These are phyloP conservation scores for Lophotriccus pileatus DNA, from an alignment of 2,797 vertebrate genomes.

Conservation along the genomic window DNA sequence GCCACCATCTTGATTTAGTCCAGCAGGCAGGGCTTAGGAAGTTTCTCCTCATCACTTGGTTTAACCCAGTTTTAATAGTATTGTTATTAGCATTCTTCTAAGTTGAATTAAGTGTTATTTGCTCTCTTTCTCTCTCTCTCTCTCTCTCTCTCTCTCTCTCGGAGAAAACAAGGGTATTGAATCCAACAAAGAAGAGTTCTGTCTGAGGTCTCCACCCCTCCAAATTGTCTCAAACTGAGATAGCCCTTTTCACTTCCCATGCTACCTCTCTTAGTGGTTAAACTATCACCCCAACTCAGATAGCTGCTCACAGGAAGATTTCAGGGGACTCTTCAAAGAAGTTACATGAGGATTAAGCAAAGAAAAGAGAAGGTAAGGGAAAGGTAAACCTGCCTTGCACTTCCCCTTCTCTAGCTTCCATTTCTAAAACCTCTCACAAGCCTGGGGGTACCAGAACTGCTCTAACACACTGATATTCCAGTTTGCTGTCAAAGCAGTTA, in stretches of 20 bases:
- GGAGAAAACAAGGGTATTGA: not conserved
- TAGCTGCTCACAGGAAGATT: not conserved
- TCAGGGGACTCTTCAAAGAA: not conserved
- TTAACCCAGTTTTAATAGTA: not conserved
- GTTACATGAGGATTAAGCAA: not conserved
- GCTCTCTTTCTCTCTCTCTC: not conserved
- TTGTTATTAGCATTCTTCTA: not conserved
- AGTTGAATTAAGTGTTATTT: not conserved
- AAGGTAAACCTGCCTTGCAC: not conserved
- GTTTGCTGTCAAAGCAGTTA: not conserved
- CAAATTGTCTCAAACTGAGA: not conserved
- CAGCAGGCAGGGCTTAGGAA: not conserved
- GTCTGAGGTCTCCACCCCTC: not conserved
- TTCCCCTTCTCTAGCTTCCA: not conserved
- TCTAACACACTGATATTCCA: not conserved
- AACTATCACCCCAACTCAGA: not conserved
- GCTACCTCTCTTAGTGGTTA: not conserved
- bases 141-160: not conserved
- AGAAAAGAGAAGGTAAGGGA: not conserved
- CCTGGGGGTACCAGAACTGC: not conserved
- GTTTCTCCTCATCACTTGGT: not conserved
- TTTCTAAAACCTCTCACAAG: not conserved
- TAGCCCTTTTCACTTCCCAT: not conserved
- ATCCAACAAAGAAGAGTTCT: not conserved
- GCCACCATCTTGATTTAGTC: not conserved